Percentiles rank a stretch among this genome's conserved stretches.
phyloP scores from a whole-genome alignment of 2,797 vertebrate species.

The Prunella strophiata region DNA sequence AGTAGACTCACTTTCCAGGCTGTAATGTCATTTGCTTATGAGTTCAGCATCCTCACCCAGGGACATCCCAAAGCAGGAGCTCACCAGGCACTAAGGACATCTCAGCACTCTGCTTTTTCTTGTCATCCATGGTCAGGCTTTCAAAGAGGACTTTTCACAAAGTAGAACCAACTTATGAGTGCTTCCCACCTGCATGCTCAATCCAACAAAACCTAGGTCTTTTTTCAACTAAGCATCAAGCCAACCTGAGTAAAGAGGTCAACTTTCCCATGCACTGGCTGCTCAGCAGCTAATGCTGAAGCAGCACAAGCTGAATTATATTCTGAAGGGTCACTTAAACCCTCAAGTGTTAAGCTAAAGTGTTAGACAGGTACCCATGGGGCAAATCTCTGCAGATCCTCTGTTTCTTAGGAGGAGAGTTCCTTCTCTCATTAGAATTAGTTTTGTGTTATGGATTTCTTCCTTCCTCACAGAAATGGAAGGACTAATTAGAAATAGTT shows the following conservation, averaged over 20 bases:
- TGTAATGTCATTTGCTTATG: neutral
- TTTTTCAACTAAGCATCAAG: neutral
- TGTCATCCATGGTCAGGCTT: neutral
- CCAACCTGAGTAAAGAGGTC: constrained; percentile 10
- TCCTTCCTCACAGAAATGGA: constrained; percentile 13
- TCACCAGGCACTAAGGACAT: neutral
- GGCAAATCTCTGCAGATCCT: neutral
- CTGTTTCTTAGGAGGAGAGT: neutral
- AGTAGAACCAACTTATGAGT: neutral
- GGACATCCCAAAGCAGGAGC: neutral
- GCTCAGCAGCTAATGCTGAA: neutral
- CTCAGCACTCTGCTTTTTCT: neutral
- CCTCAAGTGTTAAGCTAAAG: neutral
- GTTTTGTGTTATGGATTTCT: neutral
- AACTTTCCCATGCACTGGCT: neutral
- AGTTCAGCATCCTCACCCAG: neutral
- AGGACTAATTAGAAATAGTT: constrained; percentile 38
- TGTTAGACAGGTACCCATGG: constrained; percentile 33
- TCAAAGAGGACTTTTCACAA: neutral
- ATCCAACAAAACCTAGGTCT: neutral
- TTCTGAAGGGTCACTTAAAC: constrained; percentile 18
- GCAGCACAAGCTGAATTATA: constrained; percentile 41
- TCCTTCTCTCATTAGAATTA: neutral
- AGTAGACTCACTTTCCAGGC: neutral
- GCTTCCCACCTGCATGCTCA: neutral